Evolutionary conservation across 2,797 vertebrate genomes (phyloP).

Genomic region (Urophycis tenuis): DNA sequence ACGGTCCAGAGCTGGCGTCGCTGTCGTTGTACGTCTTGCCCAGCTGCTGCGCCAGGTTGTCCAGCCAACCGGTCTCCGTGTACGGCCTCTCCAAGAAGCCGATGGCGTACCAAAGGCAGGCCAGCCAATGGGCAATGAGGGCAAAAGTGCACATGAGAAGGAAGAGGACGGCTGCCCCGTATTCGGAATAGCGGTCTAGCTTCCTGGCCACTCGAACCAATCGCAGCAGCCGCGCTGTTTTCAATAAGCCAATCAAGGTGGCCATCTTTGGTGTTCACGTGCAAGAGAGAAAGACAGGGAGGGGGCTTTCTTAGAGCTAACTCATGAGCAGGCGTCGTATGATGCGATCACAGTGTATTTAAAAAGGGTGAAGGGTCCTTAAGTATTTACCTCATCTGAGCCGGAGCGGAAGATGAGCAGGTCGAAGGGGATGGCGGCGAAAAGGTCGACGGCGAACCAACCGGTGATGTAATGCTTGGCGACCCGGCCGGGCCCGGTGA

Average conservation of each 20-base stretch:
- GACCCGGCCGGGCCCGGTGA: conserved; percentile 84
- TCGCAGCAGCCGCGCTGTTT: conserved; percentile 88
- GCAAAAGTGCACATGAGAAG: conserved; percentile 98
- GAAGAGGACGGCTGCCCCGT: conserved; percentile 89
- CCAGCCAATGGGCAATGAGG: conserved; percentile 96
- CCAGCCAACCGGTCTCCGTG: conserved; percentile 94
- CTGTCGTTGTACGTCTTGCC: conserved; percentile 91
- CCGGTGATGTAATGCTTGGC: conserved; percentile 93
- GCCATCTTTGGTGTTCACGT: conserved; percentile 74
- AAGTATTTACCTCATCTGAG: conserved; percentile 84
- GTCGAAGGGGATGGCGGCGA: conserved; percentile 93
- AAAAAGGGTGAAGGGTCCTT: neutral
- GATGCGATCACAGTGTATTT: neutral
- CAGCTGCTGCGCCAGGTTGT: conserved; percentile 89
- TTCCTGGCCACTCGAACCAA: conserved; percentile 94
- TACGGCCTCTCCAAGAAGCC: conserved; percentile 93
- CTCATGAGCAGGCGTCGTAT: neutral
- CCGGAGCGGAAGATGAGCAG: conserved; percentile 89
- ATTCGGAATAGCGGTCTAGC: conserved; percentile 94
- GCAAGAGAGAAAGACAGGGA: neutral
- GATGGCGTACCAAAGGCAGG: conserved; percentile 97
- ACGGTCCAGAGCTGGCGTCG: conserved; percentile 81
- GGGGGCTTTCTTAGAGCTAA: neutral
- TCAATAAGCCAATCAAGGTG: conserved; percentile 89
- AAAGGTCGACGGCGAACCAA: conserved; percentile 96